These are phyloP conservation scores for Ametastegia equiseti DNA, from an alignment of 2,888 invertebrate species.

Conservation along the genomic window DNA sequence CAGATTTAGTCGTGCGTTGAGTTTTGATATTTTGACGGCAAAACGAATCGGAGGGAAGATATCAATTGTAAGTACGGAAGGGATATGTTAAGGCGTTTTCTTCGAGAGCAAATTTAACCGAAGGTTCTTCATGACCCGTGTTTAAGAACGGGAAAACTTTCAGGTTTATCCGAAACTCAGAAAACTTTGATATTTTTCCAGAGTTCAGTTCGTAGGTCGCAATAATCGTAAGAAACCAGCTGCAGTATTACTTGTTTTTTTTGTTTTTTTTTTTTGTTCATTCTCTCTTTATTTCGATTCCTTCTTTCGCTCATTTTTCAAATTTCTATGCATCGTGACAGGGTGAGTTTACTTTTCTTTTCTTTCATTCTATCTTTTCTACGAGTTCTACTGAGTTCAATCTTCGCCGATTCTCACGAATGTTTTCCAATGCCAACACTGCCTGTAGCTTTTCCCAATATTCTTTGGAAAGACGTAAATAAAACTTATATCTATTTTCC, in stretches of 20 bases:
- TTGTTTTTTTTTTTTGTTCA: neutral
- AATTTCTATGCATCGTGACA: neutral
- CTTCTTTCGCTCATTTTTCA: too few species aligned
- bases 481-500: slow-evolving; percentile 9
- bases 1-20: neutral
- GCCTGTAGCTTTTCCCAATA: neutral
- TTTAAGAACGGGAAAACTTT: neutral
- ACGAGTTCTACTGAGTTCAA: neutral
- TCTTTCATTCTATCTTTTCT: too few species aligned
- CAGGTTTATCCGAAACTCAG: neutral
- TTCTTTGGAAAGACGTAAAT: neutral
- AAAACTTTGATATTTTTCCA: slow-evolving; percentile 12
- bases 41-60: neutral
- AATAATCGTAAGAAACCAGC: neutral
- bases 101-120: neutral
- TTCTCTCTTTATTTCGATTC: too few species aligned
- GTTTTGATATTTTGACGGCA: neutral
- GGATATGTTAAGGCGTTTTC: neutral
- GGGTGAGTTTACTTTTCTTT: too few species aligned
- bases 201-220: neutral
- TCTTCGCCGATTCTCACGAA: neutral
- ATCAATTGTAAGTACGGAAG: neutral
- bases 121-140: neutral
- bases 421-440: slow-evolving; percentile 8
- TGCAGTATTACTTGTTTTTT: neutral